A percentile compares a stretch with the other conserved stretches of the same genome.
Conservation (phyloP, 2,888 invertebrate genomes). For the Orchestes rusci region DNA sequence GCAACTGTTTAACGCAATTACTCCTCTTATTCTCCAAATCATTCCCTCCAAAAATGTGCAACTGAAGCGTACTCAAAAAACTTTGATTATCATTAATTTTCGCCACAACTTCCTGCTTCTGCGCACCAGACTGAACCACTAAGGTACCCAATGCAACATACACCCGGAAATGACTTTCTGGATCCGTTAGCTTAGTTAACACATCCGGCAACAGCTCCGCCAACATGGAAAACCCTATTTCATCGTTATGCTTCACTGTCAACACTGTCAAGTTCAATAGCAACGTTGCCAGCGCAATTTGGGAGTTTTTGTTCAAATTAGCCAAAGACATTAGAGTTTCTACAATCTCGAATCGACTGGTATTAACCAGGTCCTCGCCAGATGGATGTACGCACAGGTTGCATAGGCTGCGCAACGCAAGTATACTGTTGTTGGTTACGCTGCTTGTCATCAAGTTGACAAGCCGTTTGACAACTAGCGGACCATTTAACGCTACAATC, state of each 20-base stretch:
- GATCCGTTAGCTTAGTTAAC: conserved; percentile 52
- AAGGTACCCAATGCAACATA: conserved; percentile 62
- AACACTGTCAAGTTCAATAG: conserved; percentile 66
- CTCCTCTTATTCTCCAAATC: conserved; percentile 47
- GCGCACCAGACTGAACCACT: conserved; percentile 9
- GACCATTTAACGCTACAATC: conserved; percentile 46
- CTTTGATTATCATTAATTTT: conserved; percentile 38
- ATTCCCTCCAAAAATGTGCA: conserved; percentile 40
- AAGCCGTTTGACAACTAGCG: conserved; percentile 36
- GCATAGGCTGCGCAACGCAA: conserved; percentile 68
- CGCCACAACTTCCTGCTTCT: conserved; percentile 41
- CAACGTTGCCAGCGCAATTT: conserved; percentile 69
- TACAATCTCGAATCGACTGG: conserved; percentile 49
- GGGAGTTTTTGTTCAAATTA: conserved; percentile 53
- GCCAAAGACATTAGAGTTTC: conserved; percentile 49
- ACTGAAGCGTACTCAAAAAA: conserved; percentile 38
- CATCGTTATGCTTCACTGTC: conserved; percentile 46
- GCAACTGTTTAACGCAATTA: conserved; percentile 39
- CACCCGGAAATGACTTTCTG: conserved; percentile 68
- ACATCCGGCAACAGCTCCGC: conserved; percentile 51
- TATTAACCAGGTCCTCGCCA: conserved; percentile 57
- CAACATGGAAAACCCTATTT: conserved; percentile 44
- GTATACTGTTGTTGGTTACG: conserved; percentile 63
- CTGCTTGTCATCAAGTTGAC: conserved; percentile 33
- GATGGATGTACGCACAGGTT: conserved; percentile 71